These are phyloP conservation scores for Spinus pinus DNA, from an alignment of 2,797 vertebrate genomes.

Conservation along the genomic window DNA sequence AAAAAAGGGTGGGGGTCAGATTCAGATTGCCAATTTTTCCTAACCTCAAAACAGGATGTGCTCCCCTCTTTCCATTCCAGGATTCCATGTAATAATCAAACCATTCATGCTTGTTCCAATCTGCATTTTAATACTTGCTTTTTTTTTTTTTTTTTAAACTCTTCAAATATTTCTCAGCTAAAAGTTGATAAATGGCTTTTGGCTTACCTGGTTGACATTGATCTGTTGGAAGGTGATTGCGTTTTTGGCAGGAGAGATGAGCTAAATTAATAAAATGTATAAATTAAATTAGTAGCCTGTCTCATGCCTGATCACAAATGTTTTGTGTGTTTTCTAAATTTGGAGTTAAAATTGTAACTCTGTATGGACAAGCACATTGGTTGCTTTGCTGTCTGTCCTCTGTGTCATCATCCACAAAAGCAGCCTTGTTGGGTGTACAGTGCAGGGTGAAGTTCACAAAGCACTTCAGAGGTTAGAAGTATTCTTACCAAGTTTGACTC, in stretches of 20 bases:
- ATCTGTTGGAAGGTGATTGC: neutral
- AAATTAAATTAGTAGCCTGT: neutral
- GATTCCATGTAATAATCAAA: conserved; percentile 41
- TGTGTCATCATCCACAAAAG: neutral
- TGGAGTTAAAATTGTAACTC: neutral
- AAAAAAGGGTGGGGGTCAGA: conserved; percentile 32
- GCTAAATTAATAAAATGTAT: neutral
- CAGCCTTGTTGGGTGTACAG: neutral
- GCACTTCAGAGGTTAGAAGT: neutral
- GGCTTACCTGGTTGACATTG: neutral
- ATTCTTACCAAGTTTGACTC: neutral
- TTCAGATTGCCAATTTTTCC: conserved; percentile 44
- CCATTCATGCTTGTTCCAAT: conserved; percentile 43
- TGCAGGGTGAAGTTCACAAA: neutral
- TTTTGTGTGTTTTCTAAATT: neutral
- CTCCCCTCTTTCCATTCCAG: conserved; percentile 1
- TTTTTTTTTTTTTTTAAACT: neutral
- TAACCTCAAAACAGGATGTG: conserved; percentile 55
- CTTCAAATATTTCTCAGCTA: conserved; percentile 23
- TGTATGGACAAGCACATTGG: neutral
- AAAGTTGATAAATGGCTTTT: conserved; percentile 32
- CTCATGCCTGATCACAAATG: neutral
- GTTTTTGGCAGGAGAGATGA: conserved; percentile 6
- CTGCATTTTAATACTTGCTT: neutral
- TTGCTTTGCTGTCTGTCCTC: accelerated